phyloP scores from a whole-genome alignment of 2,888 invertebrate genomes.

The Parasteatoda lunata region DNA sequence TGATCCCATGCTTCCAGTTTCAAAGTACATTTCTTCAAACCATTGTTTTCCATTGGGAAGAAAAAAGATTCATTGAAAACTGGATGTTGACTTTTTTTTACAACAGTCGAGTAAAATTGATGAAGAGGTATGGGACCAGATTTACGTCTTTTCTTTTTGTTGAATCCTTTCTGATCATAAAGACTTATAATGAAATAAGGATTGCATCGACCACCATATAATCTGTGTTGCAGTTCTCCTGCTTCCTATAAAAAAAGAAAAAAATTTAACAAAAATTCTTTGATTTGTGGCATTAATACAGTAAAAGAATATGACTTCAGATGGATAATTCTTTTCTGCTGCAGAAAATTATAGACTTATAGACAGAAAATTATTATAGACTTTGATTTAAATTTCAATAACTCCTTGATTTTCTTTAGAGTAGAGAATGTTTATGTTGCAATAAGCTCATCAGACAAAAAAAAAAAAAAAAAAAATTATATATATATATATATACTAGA shows the following conservation, averaged over 20 bases:
- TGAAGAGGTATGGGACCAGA: conserved; percentile 6
- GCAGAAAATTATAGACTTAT: too few species aligned
- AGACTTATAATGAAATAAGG: conserved; percentile 46
- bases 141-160: conserved; percentile 29
- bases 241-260: conserved; percentile 58
- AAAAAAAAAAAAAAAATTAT: too few species aligned
- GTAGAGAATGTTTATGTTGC: too few species aligned
- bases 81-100: conserved; percentile 51
- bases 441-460: too few species aligned
- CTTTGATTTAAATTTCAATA: too few species aligned
- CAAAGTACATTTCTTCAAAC: conserved; percentile 39
- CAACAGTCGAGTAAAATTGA: conserved; percentile 31
- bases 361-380: too few species aligned
- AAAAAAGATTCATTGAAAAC: conserved; percentile 55
- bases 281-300: too few species aligned
- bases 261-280: too few species aligned
- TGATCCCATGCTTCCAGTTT: conserved; percentile 57
- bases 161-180: conserved; percentile 26
- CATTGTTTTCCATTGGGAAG: conserved; percentile 40
- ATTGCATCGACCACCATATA: conserved; percentile 50
- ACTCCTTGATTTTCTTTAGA: too few species aligned
- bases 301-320: too few species aligned
- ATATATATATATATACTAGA: too few species aligned
- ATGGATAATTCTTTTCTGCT: too few species aligned
- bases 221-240: conserved; percentile 20